These are phyloP conservation scores for Leucosticte australis DNA, from an alignment of 2,113 vertebrate species.

Conservation along the genomic window DNA sequence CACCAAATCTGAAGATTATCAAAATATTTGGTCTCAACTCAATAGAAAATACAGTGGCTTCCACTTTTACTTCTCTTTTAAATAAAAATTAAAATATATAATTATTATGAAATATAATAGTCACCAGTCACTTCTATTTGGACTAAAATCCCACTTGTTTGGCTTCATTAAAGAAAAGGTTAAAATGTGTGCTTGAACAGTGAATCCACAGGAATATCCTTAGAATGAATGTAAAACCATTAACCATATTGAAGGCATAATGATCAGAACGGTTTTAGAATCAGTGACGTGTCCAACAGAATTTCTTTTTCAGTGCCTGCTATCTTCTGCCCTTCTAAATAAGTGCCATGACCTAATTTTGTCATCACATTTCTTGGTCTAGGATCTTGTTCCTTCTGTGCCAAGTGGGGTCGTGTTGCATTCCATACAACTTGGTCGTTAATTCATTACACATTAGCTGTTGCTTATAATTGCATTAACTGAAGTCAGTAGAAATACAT, in stretches of 20 bases:
- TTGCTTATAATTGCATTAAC: neutral
- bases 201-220: neutral
- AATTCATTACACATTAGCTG: neutral
- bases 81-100: neutral
- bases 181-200: neutral
- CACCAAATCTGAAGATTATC: neutral
- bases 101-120: neutral
- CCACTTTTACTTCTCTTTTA: neutral
- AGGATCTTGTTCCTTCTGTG: neutral
- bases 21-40: neutral
- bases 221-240: neutral
- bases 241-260: neutral
- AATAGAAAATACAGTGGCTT: neutral
- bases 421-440: neutral
- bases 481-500: neutral
- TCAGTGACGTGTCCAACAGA: neutral
- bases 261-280: neutral
- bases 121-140: neutral
- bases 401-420: neutral
- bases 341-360: neutral
- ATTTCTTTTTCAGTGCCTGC: neutral
- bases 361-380: neutral
- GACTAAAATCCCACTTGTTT: neutral
- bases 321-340: neutral
- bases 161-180: neutral